Evolutionary conservation across 2,888 invertebrate genomes (phyloP).

Genomic region (Hemicrepidius hirtus): DNA sequence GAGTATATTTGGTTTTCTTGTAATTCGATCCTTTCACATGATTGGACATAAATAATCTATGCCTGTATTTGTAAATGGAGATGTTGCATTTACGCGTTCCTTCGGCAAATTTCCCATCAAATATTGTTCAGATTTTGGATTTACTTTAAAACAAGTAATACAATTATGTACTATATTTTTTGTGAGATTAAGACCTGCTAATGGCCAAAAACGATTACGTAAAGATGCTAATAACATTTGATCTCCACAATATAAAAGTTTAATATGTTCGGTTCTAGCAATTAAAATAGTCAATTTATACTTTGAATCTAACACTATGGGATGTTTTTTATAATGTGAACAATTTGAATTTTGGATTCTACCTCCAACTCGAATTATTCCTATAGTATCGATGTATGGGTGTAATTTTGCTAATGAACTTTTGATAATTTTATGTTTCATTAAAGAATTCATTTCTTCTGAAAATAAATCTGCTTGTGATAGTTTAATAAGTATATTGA

Average conservation of each 20-base stretch:
- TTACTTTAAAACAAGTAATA: background rate
- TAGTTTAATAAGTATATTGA: background rate
- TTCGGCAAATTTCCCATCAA: background rate
- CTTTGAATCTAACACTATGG: background rate
- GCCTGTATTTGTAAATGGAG: background rate
- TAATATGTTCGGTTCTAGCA: background rate
- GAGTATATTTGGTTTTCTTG: conserved; percentile 39
- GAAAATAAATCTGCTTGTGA: background rate
- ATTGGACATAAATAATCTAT: conserved; percentile 50
- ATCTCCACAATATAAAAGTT: background rate
- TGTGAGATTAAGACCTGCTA: background rate
- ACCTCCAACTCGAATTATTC: background rate
- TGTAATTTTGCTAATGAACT: background rate
- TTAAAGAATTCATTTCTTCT: background rate
- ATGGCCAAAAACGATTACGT: background rate
- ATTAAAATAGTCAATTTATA: background rate
- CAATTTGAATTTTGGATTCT: background rate
- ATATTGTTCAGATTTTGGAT: background rate
- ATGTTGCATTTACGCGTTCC: background rate
- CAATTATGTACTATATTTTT: background rate
- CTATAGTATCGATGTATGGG: background rate
- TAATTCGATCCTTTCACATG: conserved; percentile 46
- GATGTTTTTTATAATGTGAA: background rate
- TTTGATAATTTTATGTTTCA: background rate
- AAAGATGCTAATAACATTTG: background rate